Conservation (phyloP, 2,113 vertebrate genomes). For the Laterallus jamaicensis region DNA sequence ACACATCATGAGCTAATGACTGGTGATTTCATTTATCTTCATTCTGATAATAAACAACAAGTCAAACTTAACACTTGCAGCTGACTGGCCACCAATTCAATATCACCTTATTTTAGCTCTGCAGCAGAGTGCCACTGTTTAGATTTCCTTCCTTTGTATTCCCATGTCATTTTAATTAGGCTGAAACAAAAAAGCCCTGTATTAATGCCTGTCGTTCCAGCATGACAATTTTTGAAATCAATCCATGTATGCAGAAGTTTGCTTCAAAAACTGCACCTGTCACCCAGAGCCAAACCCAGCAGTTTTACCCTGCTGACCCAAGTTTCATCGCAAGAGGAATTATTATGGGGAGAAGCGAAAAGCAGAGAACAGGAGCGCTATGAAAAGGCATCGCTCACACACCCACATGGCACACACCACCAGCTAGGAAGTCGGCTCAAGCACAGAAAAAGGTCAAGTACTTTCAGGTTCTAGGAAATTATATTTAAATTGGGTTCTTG, state of each 20-base stretch:
- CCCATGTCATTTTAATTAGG: background rate
- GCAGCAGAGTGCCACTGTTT: background rate
- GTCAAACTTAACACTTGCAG: background rate
- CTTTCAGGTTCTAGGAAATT: background rate
- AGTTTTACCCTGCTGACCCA: background rate
- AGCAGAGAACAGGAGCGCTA: background rate
- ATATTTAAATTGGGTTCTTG: background rate
- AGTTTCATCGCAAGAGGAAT: background rate
- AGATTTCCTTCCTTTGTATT: background rate
- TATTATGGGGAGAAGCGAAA: fast-evolving
- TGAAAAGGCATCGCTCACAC: background rate
- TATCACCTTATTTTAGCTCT: background rate
- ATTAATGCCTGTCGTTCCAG: background rate
- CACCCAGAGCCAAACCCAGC: conserved; percentile 9
- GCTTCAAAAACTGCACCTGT: background rate
- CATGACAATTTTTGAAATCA: background rate
- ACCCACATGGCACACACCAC: background rate
- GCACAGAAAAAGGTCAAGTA: background rate
- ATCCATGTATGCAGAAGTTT: background rate
- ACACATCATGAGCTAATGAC: conserved; percentile 36
- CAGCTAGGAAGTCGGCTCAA: background rate
- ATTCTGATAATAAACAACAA: conserved; percentile 31
- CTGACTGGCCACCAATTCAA: background rate
- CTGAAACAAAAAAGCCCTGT: background rate
- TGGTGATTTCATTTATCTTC: conserved; percentile 62